A percentile compares a stretch with the other conserved stretches of the same genome.
phyloP scores from a whole-genome alignment of 2,113 vertebrate genomes.

The Heterotis niloticus region DNA sequence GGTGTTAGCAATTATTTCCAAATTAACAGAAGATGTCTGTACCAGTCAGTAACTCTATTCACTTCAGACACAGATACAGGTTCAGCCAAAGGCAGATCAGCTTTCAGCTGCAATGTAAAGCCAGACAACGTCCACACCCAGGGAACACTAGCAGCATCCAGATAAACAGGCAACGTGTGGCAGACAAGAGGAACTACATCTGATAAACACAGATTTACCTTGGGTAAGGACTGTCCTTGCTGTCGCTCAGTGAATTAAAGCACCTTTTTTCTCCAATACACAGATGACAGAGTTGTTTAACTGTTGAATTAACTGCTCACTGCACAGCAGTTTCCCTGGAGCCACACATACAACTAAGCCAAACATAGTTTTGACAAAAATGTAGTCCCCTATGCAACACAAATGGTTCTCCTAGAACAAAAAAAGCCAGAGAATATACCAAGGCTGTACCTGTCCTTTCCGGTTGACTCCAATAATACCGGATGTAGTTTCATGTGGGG shows the following conservation, averaged over 20 bases:
- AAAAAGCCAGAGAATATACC: background rate
- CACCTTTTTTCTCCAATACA: too few species aligned
- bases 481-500: constrained; percentile 92
- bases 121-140: too few species aligned
- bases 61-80: too few species aligned
- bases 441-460: constrained; percentile 85
- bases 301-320: background rate
- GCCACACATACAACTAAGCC: background rate
- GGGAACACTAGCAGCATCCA: background rate
- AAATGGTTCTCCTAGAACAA: background rate
- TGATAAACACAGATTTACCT: background rate
- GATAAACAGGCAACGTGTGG: background rate
- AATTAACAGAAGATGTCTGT: too few species aligned
- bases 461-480: constrained; percentile 98
- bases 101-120: too few species aligned
- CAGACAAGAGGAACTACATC: background rate
- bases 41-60: too few species aligned
- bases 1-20: too few species aligned
- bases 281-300: background rate
- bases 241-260: too few species aligned
- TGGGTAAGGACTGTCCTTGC: too few species aligned
- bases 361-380: background rate
- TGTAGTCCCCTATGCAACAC: background rate
- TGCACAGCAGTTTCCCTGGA: background rate
- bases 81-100: too few species aligned